Conservation (phyloP, 37 sponge, comb jelly and placozoan species). For the Amphimedon queenslandica region DNA sequence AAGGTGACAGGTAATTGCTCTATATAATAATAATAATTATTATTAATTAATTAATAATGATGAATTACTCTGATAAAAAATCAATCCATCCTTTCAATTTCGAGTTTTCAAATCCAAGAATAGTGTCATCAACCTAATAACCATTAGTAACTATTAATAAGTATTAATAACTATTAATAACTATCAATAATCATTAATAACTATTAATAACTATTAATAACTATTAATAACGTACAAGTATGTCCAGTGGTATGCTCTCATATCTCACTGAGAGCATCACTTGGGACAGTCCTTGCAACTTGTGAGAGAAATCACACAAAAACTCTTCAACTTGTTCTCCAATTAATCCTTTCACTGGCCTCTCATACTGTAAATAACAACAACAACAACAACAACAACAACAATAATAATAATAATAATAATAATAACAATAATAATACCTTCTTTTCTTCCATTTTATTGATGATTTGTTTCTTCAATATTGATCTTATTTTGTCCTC, state of each 20-base stretch:
- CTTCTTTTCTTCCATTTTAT: conserved; percentile 13
- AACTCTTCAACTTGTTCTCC: background rate
- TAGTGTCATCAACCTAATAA: background rate
- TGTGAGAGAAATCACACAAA: background rate
- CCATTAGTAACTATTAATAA: too few relatives aligned
- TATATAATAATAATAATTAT: conserved; percentile 1
- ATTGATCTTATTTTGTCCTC: conserved; percentile 28
- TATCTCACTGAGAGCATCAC: conserved; percentile 4
- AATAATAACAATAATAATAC: too few relatives aligned
- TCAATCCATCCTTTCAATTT: too few relatives aligned
- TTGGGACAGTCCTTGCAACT: conserved; percentile 2
- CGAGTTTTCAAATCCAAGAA: too few relatives aligned
- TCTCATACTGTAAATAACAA: background rate
- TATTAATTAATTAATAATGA: too few relatives aligned
- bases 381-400: too few relatives aligned
- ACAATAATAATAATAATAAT: too few relatives aligned
- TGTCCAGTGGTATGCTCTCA: background rate
- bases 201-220: too few relatives aligned
- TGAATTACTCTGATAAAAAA: too few relatives aligned
- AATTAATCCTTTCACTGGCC: background rate
- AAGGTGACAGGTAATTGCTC: conserved; percentile 58
- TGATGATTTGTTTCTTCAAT: conserved; percentile 29
- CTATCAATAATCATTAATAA: too few relatives aligned
- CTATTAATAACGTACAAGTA: too few relatives aligned
- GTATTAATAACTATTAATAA: too few relatives aligned